These are phyloP conservation scores for Hestina assimilis DNA, from an alignment of 1,140 invertebrate genomes.

Conservation along the genomic window DNA sequence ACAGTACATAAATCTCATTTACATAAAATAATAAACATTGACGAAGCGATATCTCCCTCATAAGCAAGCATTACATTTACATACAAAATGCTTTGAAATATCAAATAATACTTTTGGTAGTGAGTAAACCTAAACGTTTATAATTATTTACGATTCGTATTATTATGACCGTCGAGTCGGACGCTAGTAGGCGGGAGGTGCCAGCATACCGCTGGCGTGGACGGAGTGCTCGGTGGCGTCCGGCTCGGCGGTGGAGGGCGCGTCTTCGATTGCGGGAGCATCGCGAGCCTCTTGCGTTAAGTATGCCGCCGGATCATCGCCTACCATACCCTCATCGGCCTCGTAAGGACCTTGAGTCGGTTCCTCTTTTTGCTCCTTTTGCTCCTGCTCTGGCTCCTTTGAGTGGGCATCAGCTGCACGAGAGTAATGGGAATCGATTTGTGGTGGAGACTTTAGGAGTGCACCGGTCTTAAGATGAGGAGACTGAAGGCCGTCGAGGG, in stretches of 20 bases:
- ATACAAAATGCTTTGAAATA: slow-evolving; percentile 51
- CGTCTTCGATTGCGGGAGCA: slow-evolving; percentile 59
- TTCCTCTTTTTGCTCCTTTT: slow-evolving; percentile 68
- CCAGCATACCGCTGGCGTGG: slow-evolving; percentile 76
- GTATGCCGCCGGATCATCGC: slow-evolving; percentile 75
- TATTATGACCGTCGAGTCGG: slow-evolving; percentile 43
- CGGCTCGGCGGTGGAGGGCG: slow-evolving; percentile 79
- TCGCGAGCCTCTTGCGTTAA: slow-evolving; percentile 50
- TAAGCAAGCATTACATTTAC: slow-evolving; percentile 52
- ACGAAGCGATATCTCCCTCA: slow-evolving; percentile 49
- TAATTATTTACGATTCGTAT: slow-evolving; percentile 24
- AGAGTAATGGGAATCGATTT: slow-evolving; percentile 76
- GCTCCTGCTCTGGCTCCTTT: slow-evolving; percentile 62
- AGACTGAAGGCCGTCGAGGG: slow-evolving; percentile 75
- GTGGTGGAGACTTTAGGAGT: slow-evolving; percentile 62
- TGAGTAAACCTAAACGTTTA: slow-evolving; percentile 52
- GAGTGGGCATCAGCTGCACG: slow-evolving; percentile 67
- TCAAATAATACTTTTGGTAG: slow-evolving; percentile 75
- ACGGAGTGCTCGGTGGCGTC: slow-evolving; percentile 77
- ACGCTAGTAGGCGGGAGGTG: slow-evolving; percentile 73
- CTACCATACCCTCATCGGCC: slow-evolving; percentile 74
- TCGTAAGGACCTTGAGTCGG: slow-evolving; percentile 78
- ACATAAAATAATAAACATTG: slow-evolving; percentile 47
- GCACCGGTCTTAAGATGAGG: slow-evolving; percentile 70
- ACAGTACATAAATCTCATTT: slow-evolving; percentile 52